Evolutionary conservation across 1,140 invertebrate species (phyloP), one percentile per base, ranked within the genome.

Genomic region (Drosophila kikkawai): DNA sequence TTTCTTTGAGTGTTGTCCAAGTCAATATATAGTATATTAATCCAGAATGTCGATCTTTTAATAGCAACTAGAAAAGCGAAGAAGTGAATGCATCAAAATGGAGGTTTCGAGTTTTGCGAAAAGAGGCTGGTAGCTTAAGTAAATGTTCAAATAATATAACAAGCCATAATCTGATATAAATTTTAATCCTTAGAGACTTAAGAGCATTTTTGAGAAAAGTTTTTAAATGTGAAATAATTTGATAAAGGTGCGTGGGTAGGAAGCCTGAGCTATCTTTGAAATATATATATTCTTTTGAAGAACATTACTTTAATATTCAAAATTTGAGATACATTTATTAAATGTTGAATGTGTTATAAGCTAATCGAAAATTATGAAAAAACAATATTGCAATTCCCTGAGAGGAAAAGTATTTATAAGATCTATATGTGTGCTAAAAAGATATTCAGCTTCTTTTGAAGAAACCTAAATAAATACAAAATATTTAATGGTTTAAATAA

Each of bases 121-220:
- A 64, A 73, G 78, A 80, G 78, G 78, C 78, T 80, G 78, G 47
- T 80, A 80, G 64, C 13, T 29, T 85, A 68, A 68, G 77, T 59
- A 9, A 15, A 63, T 58, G 32, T 51, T 78, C 42, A 74, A 19
- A 67, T 45, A 17, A 26, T 48, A n/a, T 34, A 55, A 17, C 5
- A 34, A 48, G 47, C 67, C 42, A 12, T 39, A 42, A 34, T 41
- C 36, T 11, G 34, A 53, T 36, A 68, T 19, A 22, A 2, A 53
- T 51, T 41, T 48, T 51, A 66, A 66, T 50, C 17, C 11, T 13
- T 68, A 68, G 29, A 36, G 2, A 4, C 36, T 6, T 55, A 63
- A 47, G 48, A 19, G 19, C 6, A 41, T 36, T 60, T 64, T 64
- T 55, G 29, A 36, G 29, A 68, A 68, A 13, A 36, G 29, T 69